These are phyloP conservation scores for Hippotragus niger DNA, from an alignment of 2,113 vertebrate genomes.

Conservation along the genomic window DNA sequence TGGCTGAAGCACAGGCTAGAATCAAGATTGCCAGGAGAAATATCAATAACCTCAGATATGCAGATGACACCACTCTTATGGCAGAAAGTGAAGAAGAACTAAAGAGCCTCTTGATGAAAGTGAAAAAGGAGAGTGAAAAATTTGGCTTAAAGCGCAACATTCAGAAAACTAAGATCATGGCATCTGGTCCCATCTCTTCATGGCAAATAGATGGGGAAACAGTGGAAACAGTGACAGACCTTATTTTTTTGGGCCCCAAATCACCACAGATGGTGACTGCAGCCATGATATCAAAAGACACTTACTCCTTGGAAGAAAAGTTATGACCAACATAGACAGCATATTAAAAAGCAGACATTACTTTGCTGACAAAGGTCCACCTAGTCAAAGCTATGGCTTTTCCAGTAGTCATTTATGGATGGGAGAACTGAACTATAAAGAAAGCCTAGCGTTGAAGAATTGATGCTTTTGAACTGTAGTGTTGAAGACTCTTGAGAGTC, in stretches of 20 bases:
- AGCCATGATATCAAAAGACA: background rate
- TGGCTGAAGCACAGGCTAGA: background rate
- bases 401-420: background rate
- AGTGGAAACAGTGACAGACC: background rate
- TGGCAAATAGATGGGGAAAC: background rate
- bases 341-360: background rate
- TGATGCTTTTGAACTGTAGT: background rate
- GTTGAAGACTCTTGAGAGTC: background rate
- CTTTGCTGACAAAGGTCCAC: background rate
- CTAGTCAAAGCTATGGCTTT: background rate
- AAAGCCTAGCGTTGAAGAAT: fast-evolving
- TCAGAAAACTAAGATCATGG: background rate
- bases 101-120: background rate
- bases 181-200: background rate
- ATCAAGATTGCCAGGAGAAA: background rate
- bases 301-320: background rate
- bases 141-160: background rate
- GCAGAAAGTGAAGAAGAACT: background rate
- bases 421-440: background rate
- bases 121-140: background rate
- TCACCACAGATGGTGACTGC: background rate
- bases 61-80: background rate
- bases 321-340: background rate
- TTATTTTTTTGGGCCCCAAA: fast-evolving
- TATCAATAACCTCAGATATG: background rate